Percentiles rank a stretch among this genome's conserved stretches.
These are phyloP conservation scores for Prinia subflava DNA, from an alignment of 2,113 vertebrate genomes.

Conservation along the genomic window DNA sequence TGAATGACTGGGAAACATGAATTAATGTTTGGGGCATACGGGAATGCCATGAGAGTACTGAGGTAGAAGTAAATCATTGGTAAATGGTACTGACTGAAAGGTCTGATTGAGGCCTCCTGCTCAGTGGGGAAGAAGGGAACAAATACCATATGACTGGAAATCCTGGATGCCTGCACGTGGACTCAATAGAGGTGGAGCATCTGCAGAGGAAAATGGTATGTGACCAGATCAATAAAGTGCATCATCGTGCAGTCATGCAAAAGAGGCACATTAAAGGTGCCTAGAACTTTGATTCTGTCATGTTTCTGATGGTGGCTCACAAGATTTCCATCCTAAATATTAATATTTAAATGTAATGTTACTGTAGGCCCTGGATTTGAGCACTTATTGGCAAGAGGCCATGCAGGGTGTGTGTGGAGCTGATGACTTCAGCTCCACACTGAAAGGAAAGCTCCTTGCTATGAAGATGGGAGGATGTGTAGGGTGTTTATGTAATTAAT, in stretches of 20 bases:
- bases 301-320: background rate
- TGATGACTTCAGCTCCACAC: background rate
- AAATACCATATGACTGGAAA: background rate
- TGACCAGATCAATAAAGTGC: background rate
- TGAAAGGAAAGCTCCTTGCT: background rate
- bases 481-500: background rate
- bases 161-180: background rate
- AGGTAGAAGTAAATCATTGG: constrained; percentile 18
- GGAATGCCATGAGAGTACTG: background rate
- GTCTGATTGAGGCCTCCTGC: background rate
- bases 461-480: background rate
- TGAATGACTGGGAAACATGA: background rate
- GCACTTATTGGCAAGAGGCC: background rate
- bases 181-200: background rate
- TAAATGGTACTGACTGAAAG: background rate
- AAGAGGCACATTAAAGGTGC: background rate
- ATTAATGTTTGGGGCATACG: background rate
- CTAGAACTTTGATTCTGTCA: background rate
- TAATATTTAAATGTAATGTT: background rate
- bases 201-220: background rate
- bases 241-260: background rate
- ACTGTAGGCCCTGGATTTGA: background rate
- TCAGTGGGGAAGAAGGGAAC: background rate
- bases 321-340: background rate
- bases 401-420: background rate